Percentiles rank a stretch among this genome's conserved stretches.
Evolutionary conservation across 2,797 vertebrate species (phyloP).

Genomic region (Thunnus albacares): DNA sequence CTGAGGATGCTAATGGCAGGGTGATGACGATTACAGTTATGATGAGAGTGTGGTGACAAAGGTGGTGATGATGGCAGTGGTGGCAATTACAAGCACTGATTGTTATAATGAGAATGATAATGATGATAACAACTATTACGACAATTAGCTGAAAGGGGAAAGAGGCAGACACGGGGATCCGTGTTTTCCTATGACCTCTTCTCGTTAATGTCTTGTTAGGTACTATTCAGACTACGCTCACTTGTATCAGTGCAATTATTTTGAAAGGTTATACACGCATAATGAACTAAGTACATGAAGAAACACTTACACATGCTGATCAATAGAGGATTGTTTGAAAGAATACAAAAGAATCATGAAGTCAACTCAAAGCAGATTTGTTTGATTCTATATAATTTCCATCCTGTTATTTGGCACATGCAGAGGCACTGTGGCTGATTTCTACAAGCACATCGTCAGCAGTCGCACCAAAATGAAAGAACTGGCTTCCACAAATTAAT

Average conservation of each 20-base stretch:
- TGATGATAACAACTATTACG: conserved; percentile 49
- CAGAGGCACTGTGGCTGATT: conserved; percentile 6
- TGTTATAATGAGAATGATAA: conserved; percentile 67
- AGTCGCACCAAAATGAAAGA: conserved; percentile 19
- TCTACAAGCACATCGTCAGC: conserved; percentile 22
- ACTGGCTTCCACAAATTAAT: conserved; percentile 35
- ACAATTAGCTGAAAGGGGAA: conserved; percentile 40
- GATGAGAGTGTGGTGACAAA: conserved; percentile 20
- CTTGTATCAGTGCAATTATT: conserved; percentile 47
- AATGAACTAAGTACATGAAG: conserved; percentile 27
- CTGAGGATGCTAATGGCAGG: conserved; percentile 14
- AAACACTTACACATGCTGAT: conserved; percentile 9
- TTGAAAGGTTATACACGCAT: conserved; percentile 38
- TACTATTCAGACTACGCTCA: conserved; percentile 26
- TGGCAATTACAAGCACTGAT: conserved; percentile 54
- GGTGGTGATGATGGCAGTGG: conserved; percentile 29
- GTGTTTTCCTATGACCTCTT: conserved; percentile 46
- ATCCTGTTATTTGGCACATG: conserved; percentile 7
- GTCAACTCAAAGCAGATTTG: conserved; percentile 1
- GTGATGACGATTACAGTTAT: neutral
- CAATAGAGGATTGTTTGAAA: neutral
- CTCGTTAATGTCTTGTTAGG: conserved; percentile 53
- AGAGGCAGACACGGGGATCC: conserved; percentile 24
- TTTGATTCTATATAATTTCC: conserved; percentile 1
- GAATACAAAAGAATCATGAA: conserved; percentile 12